Conservation (phyloP, 2,113 vertebrate genomes). For the Ellobius talpinus region DNA sequence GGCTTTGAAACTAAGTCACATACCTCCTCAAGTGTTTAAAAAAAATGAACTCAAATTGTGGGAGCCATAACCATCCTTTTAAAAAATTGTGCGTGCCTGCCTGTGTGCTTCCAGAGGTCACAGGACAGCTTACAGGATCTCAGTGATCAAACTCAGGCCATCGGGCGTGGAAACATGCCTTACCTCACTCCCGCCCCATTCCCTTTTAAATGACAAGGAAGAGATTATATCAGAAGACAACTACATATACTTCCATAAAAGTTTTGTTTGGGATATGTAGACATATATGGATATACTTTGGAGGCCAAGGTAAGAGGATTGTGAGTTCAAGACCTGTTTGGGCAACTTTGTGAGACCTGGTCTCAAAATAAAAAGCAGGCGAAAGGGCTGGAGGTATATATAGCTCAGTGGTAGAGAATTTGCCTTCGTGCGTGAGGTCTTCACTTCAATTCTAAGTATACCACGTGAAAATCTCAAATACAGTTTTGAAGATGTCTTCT, state of each 20-base stretch:
- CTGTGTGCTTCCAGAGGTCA: background rate
- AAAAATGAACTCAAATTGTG: background rate
- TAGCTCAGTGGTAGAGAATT: background rate
- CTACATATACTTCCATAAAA: background rate
- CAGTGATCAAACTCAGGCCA: background rate
- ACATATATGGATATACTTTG: background rate
- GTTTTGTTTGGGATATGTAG: background rate
- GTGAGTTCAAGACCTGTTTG: background rate
- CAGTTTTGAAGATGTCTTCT: background rate
- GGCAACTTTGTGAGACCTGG: background rate
- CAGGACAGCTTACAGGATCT: background rate
- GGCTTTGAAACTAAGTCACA: constrained; percentile 51
- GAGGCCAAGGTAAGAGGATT: background rate
- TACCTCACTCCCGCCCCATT: background rate
- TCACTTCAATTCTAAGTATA: background rate
- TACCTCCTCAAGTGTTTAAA: constrained; percentile 12
- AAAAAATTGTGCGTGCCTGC: too few relatives aligned
- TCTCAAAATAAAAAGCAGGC: background rate
- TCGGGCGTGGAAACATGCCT: background rate
- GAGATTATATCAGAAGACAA: background rate
- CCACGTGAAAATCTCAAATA: background rate
- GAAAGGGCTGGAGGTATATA: background rate
- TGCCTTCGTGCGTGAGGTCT: background rate
- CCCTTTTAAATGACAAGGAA: background rate
- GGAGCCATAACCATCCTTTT: background rate